Conservation (phyloP, 2,113 vertebrate genomes). For the Terrapene triunguis region DNA sequence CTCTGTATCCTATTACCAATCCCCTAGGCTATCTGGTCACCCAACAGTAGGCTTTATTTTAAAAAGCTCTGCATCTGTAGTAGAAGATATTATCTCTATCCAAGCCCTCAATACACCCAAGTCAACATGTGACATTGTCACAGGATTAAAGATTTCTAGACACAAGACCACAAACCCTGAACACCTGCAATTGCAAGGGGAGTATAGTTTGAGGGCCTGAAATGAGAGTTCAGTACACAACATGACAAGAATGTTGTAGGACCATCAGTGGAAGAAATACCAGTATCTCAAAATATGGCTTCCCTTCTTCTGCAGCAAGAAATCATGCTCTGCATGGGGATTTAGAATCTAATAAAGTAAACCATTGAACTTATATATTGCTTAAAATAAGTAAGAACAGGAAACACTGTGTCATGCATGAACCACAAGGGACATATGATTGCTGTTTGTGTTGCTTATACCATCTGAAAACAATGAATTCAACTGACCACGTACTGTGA, state of each 20-base stretch:
- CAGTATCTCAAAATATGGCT: not conserved
- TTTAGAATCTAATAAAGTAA: not conserved
- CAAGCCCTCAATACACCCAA: not conserved
- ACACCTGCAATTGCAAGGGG: not conserved
- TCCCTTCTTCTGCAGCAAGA: not conserved
- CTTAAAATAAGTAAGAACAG: not conserved
- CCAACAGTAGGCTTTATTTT: not conserved
- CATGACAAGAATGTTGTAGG: not conserved
- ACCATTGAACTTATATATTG: not conserved
- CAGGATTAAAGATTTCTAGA: not conserved
- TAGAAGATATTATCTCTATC: not conserved
- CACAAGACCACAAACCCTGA: not conserved
- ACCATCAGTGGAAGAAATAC: not conserved
- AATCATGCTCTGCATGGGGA: not conserved
- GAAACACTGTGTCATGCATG: not conserved
- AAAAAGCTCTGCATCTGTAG: not conserved
- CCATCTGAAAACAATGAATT: not conserved
- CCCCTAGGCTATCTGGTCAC: not conserved
- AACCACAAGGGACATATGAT: not conserved
- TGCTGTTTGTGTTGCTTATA: too few relatives aligned
- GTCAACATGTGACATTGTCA: fast-evolving
- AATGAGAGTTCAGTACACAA: fast-evolving
- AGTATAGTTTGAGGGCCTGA: not conserved
- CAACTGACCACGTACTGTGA: not conserved
- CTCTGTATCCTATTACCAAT: not conserved